These are phyloP conservation scores for Athene noctua DNA, from an alignment of 2,113 vertebrate species.

Conservation along the genomic window DNA sequence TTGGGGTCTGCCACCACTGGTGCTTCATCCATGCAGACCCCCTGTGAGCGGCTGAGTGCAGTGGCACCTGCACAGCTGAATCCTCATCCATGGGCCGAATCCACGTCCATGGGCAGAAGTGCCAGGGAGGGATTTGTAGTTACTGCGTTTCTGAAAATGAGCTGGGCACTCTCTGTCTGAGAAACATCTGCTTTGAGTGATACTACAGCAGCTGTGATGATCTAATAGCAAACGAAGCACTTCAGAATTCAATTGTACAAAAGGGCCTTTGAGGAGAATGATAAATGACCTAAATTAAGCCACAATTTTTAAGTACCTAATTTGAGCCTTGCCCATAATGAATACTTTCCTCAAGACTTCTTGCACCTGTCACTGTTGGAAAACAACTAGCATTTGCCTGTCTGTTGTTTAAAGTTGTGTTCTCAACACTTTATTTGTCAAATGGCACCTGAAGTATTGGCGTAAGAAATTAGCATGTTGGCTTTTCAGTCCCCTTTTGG, in stretches of 20 bases:
- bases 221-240: constrained; percentile 73
- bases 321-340: constrained; percentile 71
- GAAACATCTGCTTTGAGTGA: constrained; percentile 78
- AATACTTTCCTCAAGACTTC: constrained; percentile 63
- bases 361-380: constrained; percentile 73
- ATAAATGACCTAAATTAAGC: constrained; percentile 81
- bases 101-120: constrained; percentile 32
- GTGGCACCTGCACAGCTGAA: constrained; percentile 56
- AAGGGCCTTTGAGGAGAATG: constrained; percentile 74
- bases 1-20: constrained; percentile 22
- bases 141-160: constrained; percentile 55
- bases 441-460: background rate
- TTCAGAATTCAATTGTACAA: constrained; percentile 74
- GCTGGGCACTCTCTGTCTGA: constrained; percentile 45
- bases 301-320: constrained; percentile 71
- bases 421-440: constrained; percentile 37
- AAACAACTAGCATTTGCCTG: constrained; percentile 44
- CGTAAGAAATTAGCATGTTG: background rate
- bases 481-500: background rate
- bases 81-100: background rate
- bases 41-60: background rate
- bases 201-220: constrained; percentile 74
- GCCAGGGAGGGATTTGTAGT: constrained; percentile 50
- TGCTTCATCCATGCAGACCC: background rate
- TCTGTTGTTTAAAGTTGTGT: constrained; percentile 28